Percentiles rank a stretch among this genome's conserved stretches.
Evolutionary conservation across 30 jellyfish, hydroid and myxozoan genomes (phyloP).

Genomic region (Clytia hemisphaerica): DNA sequence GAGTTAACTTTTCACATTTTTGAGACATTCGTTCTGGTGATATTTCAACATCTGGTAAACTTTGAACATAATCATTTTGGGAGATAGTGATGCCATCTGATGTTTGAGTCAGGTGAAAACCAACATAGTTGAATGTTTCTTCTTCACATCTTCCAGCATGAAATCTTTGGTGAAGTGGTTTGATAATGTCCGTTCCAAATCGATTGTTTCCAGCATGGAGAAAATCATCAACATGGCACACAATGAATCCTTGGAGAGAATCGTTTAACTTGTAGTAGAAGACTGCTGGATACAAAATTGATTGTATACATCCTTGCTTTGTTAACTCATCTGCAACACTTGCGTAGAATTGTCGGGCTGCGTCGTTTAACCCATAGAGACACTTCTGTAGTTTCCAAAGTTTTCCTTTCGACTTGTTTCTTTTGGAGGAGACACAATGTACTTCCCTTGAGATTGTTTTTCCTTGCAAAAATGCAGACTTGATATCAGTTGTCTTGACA

Average conservation of each 20-base stretch:
- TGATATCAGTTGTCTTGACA: neutral
- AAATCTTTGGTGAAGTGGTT: neutral
- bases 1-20: too few relatives aligned
- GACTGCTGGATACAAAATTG: too few relatives aligned
- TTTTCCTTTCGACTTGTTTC: too few relatives aligned
- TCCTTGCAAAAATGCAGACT: neutral
- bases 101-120: neutral
- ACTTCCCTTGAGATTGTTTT: neutral
- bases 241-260: too few relatives aligned
- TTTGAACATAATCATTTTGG: too few relatives aligned
- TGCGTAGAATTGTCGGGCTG: neutral
- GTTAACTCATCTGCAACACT: too few relatives aligned
- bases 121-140: neutral
- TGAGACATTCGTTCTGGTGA: too few relatives aligned
- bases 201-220: too few relatives aligned
- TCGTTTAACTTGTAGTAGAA: too few relatives aligned
- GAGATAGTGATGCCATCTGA: neutral
- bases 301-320: too few relatives aligned
- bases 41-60: too few relatives aligned
- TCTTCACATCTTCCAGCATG: conserved; percentile 7
- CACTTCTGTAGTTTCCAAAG: neutral
- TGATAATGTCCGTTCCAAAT: neutral
- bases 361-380: neutral
- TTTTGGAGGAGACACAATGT: neutral
- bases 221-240: too few relatives aligned